phyloP scores from a whole-genome alignment of 2,888 invertebrate species.

The Rhagonycha fulva region DNA sequence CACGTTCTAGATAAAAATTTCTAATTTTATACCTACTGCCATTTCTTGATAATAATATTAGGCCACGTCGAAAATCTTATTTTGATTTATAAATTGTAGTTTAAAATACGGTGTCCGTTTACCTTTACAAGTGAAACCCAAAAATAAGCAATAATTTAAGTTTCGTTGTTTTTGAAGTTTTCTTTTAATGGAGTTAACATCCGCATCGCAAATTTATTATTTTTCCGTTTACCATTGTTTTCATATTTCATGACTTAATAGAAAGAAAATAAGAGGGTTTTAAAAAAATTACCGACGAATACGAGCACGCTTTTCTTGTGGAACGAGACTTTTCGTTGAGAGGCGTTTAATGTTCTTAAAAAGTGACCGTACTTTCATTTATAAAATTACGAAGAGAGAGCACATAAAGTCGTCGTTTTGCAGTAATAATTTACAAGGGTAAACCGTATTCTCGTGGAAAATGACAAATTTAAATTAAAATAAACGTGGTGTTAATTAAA shows the following conservation, averaged over 20 bases:
- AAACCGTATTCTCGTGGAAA: slow-evolving; percentile 3
- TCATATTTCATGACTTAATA: neutral
- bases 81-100: no score
- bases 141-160: neutral
- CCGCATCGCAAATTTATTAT: neutral
- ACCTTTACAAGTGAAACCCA: no score
- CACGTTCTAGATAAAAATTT: no score
- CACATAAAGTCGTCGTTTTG: slow-evolving; percentile 11
- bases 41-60: no score
- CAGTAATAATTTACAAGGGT: slow-evolving; percentile 9
- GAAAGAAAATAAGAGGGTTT: neutral
- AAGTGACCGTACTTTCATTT: slow-evolving; percentile 4
- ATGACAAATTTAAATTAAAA: slow-evolving; percentile 21
- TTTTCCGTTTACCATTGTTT: neutral
- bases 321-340: neutral
- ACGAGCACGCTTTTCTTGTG: neutral
- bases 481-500: slow-evolving; percentile 21
- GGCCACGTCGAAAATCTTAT: no score
- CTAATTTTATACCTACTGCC: no score
- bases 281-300: neutral
- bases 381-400: slow-evolving; percentile 5
- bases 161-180: neutral
- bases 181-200: neutral
- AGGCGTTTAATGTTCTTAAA: neutral
- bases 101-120: no score